phyloP scores from a whole-genome alignment of 92 coral and sea anemone genomes.

The Parazoanthus darwini region DNA sequence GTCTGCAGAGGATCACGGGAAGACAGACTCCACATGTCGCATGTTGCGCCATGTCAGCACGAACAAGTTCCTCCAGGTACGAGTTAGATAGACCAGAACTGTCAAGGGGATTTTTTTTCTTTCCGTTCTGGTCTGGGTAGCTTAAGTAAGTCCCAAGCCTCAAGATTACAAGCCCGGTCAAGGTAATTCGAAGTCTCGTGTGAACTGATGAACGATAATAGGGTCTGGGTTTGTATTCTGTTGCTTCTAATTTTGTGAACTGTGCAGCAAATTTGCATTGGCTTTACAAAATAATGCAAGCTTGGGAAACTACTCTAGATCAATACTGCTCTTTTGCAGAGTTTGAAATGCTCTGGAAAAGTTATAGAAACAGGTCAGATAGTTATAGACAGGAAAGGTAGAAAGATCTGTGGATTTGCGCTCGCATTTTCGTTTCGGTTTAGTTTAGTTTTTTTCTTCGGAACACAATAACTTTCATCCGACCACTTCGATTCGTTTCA shows the following conservation, averaged over 20 bases:
- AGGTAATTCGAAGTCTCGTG: neutral
- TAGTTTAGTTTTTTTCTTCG: neutral
- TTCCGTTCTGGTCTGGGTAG: neutral
- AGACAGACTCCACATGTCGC: too few relatives aligned
- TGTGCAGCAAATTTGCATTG: too few relatives aligned
- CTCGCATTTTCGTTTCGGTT: neutral
- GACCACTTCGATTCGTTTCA: too few relatives aligned
- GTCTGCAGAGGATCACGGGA: too few relatives aligned
- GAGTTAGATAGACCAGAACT: neutral
- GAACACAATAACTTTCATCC: too few relatives aligned
- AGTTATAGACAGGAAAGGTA: neutral
- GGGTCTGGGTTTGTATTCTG: neutral
- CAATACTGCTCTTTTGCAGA: neutral
- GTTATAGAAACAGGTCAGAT: neutral
- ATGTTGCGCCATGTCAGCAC: too few relatives aligned
- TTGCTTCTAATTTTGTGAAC: too few relatives aligned
- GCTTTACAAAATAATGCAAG: too few relatives aligned
- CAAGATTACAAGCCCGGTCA: neutral
- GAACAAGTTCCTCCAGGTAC: neutral
- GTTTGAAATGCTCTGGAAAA: neutral
- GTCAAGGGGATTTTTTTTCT: neutral
- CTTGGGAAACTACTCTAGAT: neutral
- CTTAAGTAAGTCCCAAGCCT: neutral
- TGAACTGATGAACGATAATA: conserved; percentile 1
- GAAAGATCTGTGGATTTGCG: neutral